Evolutionary conservation across 2,797 vertebrate genomes (phyloP).

Genomic region (Cynodonichthys magdalenae): DNA sequence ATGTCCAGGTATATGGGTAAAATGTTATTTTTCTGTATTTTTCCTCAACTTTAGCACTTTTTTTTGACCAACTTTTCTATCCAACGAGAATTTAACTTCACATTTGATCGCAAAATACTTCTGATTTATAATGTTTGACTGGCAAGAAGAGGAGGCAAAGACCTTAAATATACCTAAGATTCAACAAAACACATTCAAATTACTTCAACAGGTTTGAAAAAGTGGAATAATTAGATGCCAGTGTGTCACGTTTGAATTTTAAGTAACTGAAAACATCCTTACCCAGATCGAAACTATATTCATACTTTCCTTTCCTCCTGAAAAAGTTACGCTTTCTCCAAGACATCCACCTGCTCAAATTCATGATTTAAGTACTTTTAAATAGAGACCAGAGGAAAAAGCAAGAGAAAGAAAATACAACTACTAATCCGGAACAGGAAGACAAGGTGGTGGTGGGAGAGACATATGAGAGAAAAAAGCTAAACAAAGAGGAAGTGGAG

Average conservation of each 20-base stretch:
- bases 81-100: not conserved
- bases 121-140: not conserved
- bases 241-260: not conserved
- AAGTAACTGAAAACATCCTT: slow-evolving; percentile 39
- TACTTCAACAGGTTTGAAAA: not conserved
- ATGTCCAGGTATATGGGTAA: too few relatives aligned
- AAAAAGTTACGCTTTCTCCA: slow-evolving; percentile 75
- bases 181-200: not conserved
- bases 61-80: too few relatives aligned
- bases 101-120: not conserved
- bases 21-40: too few relatives aligned
- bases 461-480: slow-evolving; percentile 11
- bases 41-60: too few relatives aligned
- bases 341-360: slow-evolving; percentile 78
- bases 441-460: slow-evolving; percentile 32
- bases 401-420: slow-evolving; percentile 28
- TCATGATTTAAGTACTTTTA: slow-evolving; percentile 53
- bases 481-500: slow-evolving; percentile 67
- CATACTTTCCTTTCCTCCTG: slow-evolving; percentile 65
- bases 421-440: slow-evolving; percentile 68
- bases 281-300: slow-evolving; percentile 64
- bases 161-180: not conserved
- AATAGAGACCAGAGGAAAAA: not conserved
- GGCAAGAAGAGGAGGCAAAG: not conserved
- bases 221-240: not conserved